Evolutionary conservation across 2,113 vertebrate species (phyloP).

Genomic region (Stegastes partitus): DNA sequence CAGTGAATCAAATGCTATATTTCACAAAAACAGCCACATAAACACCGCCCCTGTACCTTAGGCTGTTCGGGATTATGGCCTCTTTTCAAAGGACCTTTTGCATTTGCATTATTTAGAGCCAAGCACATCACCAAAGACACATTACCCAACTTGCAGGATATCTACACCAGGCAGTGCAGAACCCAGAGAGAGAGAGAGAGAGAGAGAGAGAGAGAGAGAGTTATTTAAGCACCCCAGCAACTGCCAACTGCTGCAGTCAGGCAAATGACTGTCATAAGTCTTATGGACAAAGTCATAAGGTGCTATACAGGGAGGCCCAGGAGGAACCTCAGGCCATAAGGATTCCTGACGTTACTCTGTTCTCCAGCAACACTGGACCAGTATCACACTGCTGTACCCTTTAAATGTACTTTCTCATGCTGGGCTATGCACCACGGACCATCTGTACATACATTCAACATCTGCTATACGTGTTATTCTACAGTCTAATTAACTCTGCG

Average conservation of each 20-base stretch:
- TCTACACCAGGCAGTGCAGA: neutral
- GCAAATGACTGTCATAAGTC: slow-evolving; percentile 45
- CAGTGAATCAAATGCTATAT: neutral
- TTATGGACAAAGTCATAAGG: slow-evolving; percentile 28
- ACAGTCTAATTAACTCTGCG: neutral
- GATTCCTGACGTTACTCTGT: neutral
- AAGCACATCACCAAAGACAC: slow-evolving; percentile 21
- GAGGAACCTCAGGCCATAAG: slow-evolving; percentile 1
- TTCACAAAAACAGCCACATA: neutral
- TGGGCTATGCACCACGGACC: neutral
- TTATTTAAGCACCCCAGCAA: slow-evolving; percentile 12
- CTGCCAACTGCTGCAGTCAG: slow-evolving; percentile 16
- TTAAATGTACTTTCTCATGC: neutral
- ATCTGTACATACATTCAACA: neutral
- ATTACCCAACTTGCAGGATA: slow-evolving; percentile 15
- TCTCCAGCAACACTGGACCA: neutral
- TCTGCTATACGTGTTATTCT: neutral
- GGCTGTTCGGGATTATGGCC: neutral
- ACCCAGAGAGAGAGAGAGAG: neutral
- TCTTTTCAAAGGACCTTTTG: neutral
- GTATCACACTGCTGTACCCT: neutral
- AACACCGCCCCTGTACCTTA: neutral
- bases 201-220: neutral
- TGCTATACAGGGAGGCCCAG: neutral
- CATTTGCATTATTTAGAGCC: slow-evolving; percentile 33